phyloP scores from a whole-genome alignment of 2,113 vertebrate species.

The Peromyscus polionotus region DNA sequence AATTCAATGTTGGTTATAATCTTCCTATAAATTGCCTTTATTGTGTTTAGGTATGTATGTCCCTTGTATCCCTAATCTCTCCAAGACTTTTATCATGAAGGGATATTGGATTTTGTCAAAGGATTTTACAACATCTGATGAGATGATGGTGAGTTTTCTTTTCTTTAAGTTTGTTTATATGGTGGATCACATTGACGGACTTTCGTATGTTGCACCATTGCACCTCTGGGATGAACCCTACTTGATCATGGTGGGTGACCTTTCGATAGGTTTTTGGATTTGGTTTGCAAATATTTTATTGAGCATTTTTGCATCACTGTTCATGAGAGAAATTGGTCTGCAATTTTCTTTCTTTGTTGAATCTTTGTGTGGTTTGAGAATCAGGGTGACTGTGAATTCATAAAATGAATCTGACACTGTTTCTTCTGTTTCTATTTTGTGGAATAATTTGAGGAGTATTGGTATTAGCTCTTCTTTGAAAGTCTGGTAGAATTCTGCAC shows the following conservation, averaged over 20 bases:
- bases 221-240: not conserved
- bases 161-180: not conserved
- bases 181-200: not conserved
- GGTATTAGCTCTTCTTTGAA: not conserved
- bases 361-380: not conserved
- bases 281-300: not conserved
- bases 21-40: not conserved
- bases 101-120: not conserved
- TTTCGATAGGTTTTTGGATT: not conserved
- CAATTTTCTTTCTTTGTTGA: not conserved
- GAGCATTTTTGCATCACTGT: not conserved
- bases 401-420: not conserved
- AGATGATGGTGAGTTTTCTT: not conserved
- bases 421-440: not conserved
- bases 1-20: not conserved
- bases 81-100: not conserved
- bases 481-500: not conserved
- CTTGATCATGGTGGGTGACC: not conserved
- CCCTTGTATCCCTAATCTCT: not conserved
- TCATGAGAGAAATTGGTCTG: not conserved
- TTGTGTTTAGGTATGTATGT: not conserved
- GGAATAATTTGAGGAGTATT: no score
- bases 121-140: not conserved
- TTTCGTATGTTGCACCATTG: not conserved
- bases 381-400: not conserved